Evolutionary conservation across 2,113 vertebrate genomes (phyloP).

Genomic region (Dicaeum eximium): DNA sequence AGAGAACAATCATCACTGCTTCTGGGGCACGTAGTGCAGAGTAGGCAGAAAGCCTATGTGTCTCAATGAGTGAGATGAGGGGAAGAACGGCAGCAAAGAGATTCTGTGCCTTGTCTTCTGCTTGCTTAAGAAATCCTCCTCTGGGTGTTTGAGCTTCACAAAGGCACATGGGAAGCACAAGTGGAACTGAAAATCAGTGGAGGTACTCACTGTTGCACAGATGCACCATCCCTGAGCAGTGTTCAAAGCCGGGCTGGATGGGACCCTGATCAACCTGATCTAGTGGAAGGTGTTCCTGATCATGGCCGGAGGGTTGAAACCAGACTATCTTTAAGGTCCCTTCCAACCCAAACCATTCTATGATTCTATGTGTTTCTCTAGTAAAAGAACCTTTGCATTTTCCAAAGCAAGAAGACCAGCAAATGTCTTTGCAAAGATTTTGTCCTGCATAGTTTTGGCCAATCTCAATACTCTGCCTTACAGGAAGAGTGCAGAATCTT

Average conservation of each 20-base stretch:
- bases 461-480: neutral
- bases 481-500: neutral
- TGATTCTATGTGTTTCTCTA: neutral
- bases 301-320: neutral
- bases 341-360: neutral
- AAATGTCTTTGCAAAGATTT: neutral
- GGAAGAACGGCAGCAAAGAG: neutral
- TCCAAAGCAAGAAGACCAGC: neutral
- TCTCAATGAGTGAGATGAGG: neutral
- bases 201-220: neutral
- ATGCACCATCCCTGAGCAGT: fast-evolving
- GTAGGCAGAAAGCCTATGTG: neutral
- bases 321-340: neutral
- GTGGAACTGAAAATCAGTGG: neutral
- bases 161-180: neutral
- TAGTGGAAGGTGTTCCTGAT: neutral
- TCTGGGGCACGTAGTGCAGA: neutral
- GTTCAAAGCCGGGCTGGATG: neutral
- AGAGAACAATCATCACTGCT: neutral
- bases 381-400: neutral
- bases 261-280: neutral
- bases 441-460: neutral
- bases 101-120: neutral
- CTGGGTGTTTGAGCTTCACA: neutral
- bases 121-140: neutral